Base-by-base conservation (phyloP, 2,888 invertebrate genomes). In the Mechanitis mazaeus region DNA sequence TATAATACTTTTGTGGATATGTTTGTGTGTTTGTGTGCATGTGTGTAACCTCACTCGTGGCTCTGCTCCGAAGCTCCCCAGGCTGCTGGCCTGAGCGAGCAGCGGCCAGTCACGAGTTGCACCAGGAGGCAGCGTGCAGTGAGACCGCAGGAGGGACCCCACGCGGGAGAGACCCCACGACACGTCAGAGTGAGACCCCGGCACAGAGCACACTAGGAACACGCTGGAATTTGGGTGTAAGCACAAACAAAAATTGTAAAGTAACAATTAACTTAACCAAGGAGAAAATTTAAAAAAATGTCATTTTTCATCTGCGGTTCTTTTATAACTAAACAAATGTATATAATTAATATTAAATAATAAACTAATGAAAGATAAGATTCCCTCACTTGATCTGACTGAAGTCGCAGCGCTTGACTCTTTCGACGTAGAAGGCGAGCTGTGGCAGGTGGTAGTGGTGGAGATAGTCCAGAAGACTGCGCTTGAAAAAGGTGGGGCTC, bases 71-170 rank as follows among this genome's bases (percentile, higher is more conserved):
- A 96, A 91, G 65, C 94, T 95, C 33, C 98, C 98, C 50, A 98
- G 94, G 69, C 97, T 98, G 42, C 97, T 98, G 60, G 96, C 95
- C 84, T 98, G 98, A 0, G 95, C 95, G 3, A 97, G 80, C 0
- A 98, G 87, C 0, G 94, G 93, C 93, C 95, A 95, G 12, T 55
- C 33, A 5, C 61, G 53, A 11, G 20, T 84, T 71, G 93, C 90
- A 1, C 78, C 76, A 0, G 90, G 72, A 0, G 92, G 83, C 0
- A 91, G 73, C 0, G 83, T 79, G 45, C 94, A 94, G 77, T 96
- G 92, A 64, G 93, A 92, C 3, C 92, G 89, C 9, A 97, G 81
- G 47, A 95, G 74, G 3, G 91, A 80, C 0, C 93, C 92, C 5
- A 94, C 87, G 0, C 92, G 86, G 0, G 91, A 86, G 77, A 94